Evolutionary conservation across 2,113 vertebrate genomes (phyloP).

Genomic region (Cebidichthys violaceus): DNA sequence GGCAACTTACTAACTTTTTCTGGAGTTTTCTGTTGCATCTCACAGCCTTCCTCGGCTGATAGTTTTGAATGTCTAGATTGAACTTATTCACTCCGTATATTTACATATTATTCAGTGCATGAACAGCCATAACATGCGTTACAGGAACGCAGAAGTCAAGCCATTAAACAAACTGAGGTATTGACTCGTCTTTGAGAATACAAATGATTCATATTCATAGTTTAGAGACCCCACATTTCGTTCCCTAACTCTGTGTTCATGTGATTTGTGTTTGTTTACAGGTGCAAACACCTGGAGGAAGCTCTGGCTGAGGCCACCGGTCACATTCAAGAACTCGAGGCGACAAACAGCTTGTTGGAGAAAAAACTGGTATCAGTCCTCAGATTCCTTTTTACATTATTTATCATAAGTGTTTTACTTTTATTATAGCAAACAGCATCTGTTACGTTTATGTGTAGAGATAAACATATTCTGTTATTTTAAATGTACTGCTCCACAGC

Average conservation of each 20-base stretch:
- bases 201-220: background rate
- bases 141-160: too few relatives aligned
- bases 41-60: too few relatives aligned
- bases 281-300: constrained; percentile 89
- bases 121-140: too few relatives aligned
- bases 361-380: constrained; percentile 87
- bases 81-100: too few relatives aligned
- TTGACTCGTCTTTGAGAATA: background rate
- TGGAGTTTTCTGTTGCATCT: too few relatives aligned
- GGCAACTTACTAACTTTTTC: too few relatives aligned
- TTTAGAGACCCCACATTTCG: background rate
- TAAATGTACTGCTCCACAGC: too few relatives aligned
- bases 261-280: constrained; percentile 62
- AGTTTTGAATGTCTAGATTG: too few relatives aligned
- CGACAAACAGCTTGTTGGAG: constrained; percentile 88
- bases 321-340: constrained; percentile 88
- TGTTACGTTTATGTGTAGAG: background rate
- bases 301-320: constrained; percentile 87
- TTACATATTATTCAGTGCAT: too few relatives aligned
- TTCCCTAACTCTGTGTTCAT: background rate
- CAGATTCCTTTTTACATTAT: background rate
- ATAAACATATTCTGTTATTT: background rate
- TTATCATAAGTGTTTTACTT: background rate
- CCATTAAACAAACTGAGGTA: background rate
- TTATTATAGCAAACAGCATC: background rate